Evolutionary conservation across 2,888 invertebrate genomes (phyloP), one percentile per base, ranked within the genome.

Genomic region (Netelia melanura): DNA sequence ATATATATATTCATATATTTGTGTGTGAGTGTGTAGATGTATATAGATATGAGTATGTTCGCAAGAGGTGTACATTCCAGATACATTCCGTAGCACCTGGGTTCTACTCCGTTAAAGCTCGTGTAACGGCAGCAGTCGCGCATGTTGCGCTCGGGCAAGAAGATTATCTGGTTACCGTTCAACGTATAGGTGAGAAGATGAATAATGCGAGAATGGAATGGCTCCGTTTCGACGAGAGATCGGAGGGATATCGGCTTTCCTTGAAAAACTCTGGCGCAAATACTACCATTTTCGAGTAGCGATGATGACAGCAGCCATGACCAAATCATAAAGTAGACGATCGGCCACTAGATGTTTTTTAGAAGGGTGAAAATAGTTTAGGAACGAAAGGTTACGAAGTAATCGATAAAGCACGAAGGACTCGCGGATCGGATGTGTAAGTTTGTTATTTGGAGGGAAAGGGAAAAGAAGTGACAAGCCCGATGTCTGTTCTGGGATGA

Each of bases 61-160:
- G 58, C 43, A 62, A 72, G 74, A 23, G 64, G 56, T 30, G 56
- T 43, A 62, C 30, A 74, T 74, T 64, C 68, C 77, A 43, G 62
- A 54, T 68, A 75, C 65, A 83, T 79, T 79, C 64, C 67, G 30
- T 68, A 56, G 74, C 84, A 78, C 84, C 84, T 84, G 81, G 74
- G 48, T 64, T 43, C 68, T 70, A 30, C 25, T 43, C 76, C 9
- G 30, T 23, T 62, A 43, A 76, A 72, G 72, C 67, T 72, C 80
- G 43, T 67, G 67, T 84, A 48, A 30, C 56, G 58, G 43, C 72
- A 77, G 67, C 67, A 75, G 67, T 81, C 48, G 72, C 62, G n/a
- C 58, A 58, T 38, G 21, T 44, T 68, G 38, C n/a, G 43, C 56
- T 38, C 38, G 38, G 38, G 30, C 30, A 56, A 74, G 44, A 30